Conservation (phyloP, 53 echinoderm and acorn worm genomes). For the Patiria pectinifera region DNA sequence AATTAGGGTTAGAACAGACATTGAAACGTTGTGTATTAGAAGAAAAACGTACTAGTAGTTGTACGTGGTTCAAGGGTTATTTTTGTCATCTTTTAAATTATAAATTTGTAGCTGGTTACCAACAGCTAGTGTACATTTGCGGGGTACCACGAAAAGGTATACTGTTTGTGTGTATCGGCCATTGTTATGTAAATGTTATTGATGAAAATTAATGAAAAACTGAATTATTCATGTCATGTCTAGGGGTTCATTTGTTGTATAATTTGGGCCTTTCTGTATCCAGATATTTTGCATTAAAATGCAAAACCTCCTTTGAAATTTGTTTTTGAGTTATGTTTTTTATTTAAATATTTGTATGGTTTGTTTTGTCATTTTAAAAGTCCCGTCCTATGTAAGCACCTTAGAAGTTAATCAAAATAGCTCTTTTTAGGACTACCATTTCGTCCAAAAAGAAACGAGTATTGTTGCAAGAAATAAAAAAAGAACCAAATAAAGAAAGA, state of each 20-base stretch:
- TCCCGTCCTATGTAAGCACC: no score
- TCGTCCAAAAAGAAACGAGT: no score
- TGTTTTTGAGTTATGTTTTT: neutral
- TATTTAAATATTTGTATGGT: neutral
- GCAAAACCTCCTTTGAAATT: conserved; percentile 54
- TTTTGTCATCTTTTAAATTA: neutral
- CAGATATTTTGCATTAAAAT: conserved; percentile 72
- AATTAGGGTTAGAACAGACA: neutral
- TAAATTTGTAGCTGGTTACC: conserved; percentile 41
- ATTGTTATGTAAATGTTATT: conserved; percentile 55
- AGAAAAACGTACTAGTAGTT: neutral
- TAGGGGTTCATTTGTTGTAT: conserved; percentile 58
- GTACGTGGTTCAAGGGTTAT: neutral
- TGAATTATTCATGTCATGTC: conserved; percentile 56
- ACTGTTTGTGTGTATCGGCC: conserved; percentile 43
- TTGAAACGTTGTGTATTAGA: neutral
- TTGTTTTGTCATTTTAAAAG: no score
- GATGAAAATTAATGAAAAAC: conserved; percentile 16
- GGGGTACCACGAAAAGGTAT: conserved; percentile 44
- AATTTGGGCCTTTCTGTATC: conserved; percentile 62
- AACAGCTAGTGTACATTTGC: conserved; percentile 41
- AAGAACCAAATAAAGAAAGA: no score
- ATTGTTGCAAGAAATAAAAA: no score
- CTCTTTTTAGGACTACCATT: no score
- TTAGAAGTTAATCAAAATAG: no score